Evolutionary conservation across 2,888 invertebrate species (phyloP).

Genomic region (Tinea trinotella): DNA sequence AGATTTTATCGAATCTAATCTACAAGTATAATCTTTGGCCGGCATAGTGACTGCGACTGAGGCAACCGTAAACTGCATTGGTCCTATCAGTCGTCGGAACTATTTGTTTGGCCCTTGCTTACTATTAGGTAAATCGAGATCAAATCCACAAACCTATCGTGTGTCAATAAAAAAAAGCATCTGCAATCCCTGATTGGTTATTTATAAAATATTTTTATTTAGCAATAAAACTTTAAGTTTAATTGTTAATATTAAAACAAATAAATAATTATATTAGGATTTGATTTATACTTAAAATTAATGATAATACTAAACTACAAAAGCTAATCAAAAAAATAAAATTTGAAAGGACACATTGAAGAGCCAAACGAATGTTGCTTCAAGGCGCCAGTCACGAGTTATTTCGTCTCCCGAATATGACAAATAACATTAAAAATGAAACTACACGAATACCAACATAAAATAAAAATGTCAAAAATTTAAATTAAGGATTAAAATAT

Average conservation of each 20-base stretch:
- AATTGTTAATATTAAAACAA: not conserved
- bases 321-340: not conserved
- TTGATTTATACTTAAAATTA: too few relatives aligned
- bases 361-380: not conserved
- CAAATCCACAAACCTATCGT: too few relatives aligned
- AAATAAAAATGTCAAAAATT: constrained; percentile 74
- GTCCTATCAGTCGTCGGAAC: too few relatives aligned
- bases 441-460: constrained; percentile 71
- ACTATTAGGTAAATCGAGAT: too few relatives aligned
- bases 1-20: not conserved
- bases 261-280: not conserved
- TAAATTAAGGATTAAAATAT: constrained; percentile 74
- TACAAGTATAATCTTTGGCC: too few relatives aligned
- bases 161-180: too few relatives aligned
- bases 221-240: too few relatives aligned
- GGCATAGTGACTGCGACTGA: too few relatives aligned
- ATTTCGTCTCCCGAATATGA: constrained; percentile 61
- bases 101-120: too few relatives aligned
- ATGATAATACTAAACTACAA: not conserved
- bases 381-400: constrained; percentile 58
- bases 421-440: constrained; percentile 71
- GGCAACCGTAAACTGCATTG: too few relatives aligned
- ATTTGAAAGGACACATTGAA: not conserved
- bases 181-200: too few relatives aligned
- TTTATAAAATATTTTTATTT: too few relatives aligned